Evolutionary conservation across 1,140 invertebrate genomes (phyloP), one percentile per base, ranked within the genome.

Genomic region (Neotoxoptera formosana): DNA sequence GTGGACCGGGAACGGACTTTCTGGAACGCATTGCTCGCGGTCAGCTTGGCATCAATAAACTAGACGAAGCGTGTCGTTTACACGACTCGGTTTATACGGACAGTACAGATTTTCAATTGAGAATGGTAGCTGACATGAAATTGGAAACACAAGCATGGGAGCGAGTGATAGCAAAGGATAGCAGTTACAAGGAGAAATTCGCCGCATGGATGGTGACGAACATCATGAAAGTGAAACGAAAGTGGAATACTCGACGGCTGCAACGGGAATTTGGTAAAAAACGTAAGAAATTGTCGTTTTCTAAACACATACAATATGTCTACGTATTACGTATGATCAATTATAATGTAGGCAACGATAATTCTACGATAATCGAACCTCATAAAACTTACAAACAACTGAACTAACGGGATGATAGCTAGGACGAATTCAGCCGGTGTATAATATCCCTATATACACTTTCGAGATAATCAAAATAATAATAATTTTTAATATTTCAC

Each of bases 111-210:
- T n/a, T 88, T 7, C 36, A 81, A 30, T 21, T 90, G 30, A 86
- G 93, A 51, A 53, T 60, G 23, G 67, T 81, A 47, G 93, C 93
- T 11, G 93, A 93, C 47, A 83, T n/a, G 21, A 36, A 30, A 47
- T 21, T 93, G n/a, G 86, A 89, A 7, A 48, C 23, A 14, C 23
- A 53, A 53, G 93, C 93, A 8, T 93, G 93, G 93, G 86, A 41
- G 4, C 56, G 93, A 81, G 93, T 90, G 34, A 90, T 45, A 36
- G 93, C 95, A 14, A 95, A 94, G 93, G 95, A 96, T 93, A 94
- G 95, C 60, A 94, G 41, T 93, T 87, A 95, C 34, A 94, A 94
- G 36, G 95, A 95, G 94, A 95, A 94, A 94, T 86, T 93, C 36
- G 94, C 95, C 53, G 95, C 95, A 21, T 95, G 93, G 89, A 81